These are phyloP conservation scores for Lumbricus terrestris DNA, from an alignment of 2,888 invertebrate species.

Conservation along the genomic window DNA sequence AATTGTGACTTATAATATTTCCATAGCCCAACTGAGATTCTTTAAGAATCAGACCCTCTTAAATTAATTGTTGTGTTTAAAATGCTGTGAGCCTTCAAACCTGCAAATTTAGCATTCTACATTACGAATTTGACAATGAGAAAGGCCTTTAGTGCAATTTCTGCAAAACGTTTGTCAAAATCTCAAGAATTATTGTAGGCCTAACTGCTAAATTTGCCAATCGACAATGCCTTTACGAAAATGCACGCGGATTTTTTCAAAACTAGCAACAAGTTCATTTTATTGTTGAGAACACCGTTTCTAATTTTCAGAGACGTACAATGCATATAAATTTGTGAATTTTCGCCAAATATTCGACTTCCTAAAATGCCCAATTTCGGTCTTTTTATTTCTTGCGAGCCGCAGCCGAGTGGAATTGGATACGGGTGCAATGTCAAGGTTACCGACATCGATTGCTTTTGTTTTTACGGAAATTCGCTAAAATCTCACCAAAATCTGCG, in stretches of 20 bases:
- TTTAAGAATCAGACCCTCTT: background rate
- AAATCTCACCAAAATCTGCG: background rate
- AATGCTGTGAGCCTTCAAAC: background rate
- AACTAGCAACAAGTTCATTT: background rate
- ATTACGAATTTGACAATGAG: no score
- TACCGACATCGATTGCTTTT: conserved; percentile 11
- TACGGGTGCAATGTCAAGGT: background rate
- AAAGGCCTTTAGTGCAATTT: background rate
- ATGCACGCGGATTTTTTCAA: background rate
- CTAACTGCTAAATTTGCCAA: background rate
- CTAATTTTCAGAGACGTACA: background rate
- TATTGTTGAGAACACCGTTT: background rate
- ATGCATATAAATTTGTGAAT: background rate
- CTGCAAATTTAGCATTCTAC: no score
- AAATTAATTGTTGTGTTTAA: background rate
- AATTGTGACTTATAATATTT: background rate
- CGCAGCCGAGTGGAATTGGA: background rate
- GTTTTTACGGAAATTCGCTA: background rate
- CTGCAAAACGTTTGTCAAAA: background rate
- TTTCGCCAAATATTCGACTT: background rate
- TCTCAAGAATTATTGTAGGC: background rate
- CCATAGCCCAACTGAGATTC: background rate
- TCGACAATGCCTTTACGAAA: background rate
- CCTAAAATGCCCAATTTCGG: background rate
- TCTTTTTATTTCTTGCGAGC: background rate